Percentiles rank a stretch among this genome's conserved stretches.
These are phyloP conservation scores for Etia nguti DNA, from an alignment of 2,113 vertebrate species.

Conservation along the genomic window DNA sequence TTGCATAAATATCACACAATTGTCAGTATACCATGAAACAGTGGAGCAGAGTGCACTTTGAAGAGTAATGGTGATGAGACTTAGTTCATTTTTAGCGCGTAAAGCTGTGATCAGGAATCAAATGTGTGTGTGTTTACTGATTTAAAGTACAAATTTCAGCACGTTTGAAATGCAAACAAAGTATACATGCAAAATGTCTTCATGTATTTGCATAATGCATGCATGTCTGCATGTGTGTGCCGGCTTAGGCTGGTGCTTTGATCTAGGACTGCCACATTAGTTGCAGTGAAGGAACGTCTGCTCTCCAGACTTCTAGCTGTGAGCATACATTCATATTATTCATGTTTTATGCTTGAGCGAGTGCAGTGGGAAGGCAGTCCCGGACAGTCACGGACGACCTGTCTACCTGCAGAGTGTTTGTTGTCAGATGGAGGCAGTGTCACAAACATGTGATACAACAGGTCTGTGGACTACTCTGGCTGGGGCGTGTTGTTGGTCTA, in stretches of 20 bases:
- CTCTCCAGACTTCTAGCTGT: background rate
- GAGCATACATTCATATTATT: background rate
- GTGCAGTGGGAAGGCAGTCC: background rate
- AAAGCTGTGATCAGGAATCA: background rate
- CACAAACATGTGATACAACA: background rate
- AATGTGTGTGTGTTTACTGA: background rate
- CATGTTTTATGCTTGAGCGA: background rate
- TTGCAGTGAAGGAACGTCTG: background rate
- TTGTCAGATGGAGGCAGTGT: background rate
- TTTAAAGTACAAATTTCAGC: background rate
- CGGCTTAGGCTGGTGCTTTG: conserved; percentile 6
- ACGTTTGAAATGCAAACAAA: conserved; percentile 43
- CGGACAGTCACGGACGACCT: background rate
- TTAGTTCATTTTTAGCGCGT: background rate
- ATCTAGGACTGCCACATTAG: conserved; percentile 1
- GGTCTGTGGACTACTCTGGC: background rate
- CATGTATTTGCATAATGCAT: conserved; percentile 35
- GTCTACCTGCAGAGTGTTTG: background rate
- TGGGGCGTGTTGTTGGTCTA: background rate
- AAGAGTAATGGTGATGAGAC: conserved; percentile 9
- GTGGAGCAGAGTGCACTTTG: background rate
- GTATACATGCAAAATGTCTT: conserved; percentile 28
- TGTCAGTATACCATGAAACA: background rate
- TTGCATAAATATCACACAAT: conserved; percentile 51
- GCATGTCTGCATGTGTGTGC: background rate